These are phyloP conservation scores for Ellobium chinense DNA, from an alignment of 2,888 invertebrate genomes.

Conservation along the genomic window DNA sequence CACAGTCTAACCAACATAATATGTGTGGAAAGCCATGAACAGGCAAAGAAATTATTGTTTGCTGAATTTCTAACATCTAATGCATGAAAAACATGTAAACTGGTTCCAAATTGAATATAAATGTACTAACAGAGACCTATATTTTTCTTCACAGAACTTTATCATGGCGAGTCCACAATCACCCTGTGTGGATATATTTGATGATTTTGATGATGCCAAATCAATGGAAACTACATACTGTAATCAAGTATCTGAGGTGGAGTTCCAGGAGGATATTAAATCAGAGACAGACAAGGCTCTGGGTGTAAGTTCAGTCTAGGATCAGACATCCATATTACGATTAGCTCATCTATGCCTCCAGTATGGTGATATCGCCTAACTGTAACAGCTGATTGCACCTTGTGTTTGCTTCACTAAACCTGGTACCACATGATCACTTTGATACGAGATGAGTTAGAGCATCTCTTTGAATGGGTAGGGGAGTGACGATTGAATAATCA, in stretches of 20 bases:
- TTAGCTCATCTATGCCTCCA: no score
- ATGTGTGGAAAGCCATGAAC: no score
- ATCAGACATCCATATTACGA: no score
- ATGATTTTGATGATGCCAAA: conserved; percentile 70
- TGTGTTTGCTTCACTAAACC: background rate
- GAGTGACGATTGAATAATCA: no score
- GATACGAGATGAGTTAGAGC: background rate
- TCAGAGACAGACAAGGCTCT: conserved; percentile 69
- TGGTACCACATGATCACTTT: background rate
- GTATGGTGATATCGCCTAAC: no score
- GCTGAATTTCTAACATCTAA: no score
- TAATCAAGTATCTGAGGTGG: conserved; percentile 58
- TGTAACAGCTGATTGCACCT: no score
- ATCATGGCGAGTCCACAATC: background rate
- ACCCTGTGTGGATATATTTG: conserved; percentile 40
- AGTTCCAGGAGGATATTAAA: conserved; percentile 64
- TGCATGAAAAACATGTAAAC: no score
- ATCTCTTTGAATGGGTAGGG: no score
- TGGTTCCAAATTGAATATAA: no score
- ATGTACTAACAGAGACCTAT: background rate
- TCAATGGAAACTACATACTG: conserved; percentile 57
- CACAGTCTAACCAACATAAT: no score
- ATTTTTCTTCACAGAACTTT: background rate
- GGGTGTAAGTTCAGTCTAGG: conserved; percentile 52
- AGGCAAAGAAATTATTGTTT: no score